These are phyloP conservation scores for Bryconaethiops microstoma DNA, from an alignment of 2,797 vertebrate genomes.

Conservation along the genomic window DNA sequence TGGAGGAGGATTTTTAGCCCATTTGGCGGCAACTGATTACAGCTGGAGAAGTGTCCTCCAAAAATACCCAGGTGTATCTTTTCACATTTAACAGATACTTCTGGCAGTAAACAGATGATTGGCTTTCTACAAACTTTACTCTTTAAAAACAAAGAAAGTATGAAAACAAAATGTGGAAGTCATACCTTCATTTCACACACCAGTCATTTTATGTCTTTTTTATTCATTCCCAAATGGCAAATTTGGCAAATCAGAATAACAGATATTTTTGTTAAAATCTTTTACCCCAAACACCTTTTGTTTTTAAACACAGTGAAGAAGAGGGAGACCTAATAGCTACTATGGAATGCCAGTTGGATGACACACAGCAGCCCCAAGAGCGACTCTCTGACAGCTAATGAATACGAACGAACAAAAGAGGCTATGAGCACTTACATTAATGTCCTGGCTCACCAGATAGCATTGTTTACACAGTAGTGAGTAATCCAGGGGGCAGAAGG, in stretches of 20 bases:
- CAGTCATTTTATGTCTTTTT: not conserved
- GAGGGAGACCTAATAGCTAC: not conserved
- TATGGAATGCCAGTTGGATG: slow-evolving; percentile 13
- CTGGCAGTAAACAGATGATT: slow-evolving; percentile 40
- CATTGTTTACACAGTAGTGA: not conserved
- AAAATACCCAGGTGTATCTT: slow-evolving; percentile 50
- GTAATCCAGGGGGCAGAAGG: not conserved
- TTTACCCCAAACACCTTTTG: not conserved
- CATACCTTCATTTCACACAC: not conserved
- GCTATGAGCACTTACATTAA: not conserved
- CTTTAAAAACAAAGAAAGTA: slow-evolving; percentile 19
- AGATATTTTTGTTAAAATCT: not conserved
- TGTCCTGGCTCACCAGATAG: not conserved
- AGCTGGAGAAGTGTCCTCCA: slow-evolving; percentile 49
- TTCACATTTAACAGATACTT: slow-evolving; percentile 36
- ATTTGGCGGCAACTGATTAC: slow-evolving; percentile 62
- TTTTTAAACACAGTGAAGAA: not conserved
- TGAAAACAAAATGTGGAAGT: not conserved
- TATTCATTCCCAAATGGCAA: not conserved
- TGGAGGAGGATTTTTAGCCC: slow-evolving; percentile 56
- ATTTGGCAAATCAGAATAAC: not conserved
- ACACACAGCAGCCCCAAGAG: not conserved
- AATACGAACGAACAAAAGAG: slow-evolving; percentile 2
- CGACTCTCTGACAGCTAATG: not conserved
- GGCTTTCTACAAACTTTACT: slow-evolving; percentile 38